These are phyloP conservation scores for Agapostemon virescens DNA, from an alignment of 2,888 invertebrate genomes.

Conservation along the genomic window DNA sequence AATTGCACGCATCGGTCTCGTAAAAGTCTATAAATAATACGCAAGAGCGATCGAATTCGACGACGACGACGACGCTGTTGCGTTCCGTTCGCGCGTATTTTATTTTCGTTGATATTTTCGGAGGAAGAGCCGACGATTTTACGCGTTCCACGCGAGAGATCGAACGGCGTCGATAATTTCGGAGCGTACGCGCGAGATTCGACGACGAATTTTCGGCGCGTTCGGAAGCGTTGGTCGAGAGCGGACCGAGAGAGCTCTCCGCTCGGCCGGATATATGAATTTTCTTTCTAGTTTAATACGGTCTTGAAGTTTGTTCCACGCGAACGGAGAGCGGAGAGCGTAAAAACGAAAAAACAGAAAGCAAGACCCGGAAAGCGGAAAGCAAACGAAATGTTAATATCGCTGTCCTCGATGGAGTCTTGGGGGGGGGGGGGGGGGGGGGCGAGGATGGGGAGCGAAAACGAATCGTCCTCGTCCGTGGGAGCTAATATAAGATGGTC, in stretches of 20 bases:
- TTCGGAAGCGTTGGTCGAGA: not conserved
- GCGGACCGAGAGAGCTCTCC: not conserved
- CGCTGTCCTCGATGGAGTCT: not conserved
- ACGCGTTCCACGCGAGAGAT: too few species aligned
- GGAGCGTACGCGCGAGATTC: not conserved
- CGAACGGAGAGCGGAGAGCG: not conserved
- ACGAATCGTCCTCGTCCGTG: constrained; percentile 3
- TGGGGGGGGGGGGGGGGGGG: not conserved
- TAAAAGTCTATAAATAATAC: not conserved
- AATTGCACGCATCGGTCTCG: not conserved
- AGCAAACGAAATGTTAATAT: constrained; percentile 13
- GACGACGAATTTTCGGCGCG: not conserved
- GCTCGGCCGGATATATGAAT: not conserved
- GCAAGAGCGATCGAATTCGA: not conserved
- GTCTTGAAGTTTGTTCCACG: not conserved
- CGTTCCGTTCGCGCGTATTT: too few species aligned
- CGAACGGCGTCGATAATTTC: too few species aligned
- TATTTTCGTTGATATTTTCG: too few species aligned
- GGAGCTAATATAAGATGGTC: not conserved
- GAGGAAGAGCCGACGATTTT: too few species aligned
- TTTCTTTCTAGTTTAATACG: not conserved
- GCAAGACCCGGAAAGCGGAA: not conserved
- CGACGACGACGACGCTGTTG: too few species aligned
- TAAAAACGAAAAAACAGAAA: too few species aligned
- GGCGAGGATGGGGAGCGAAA: not conserved